phyloP scores from a whole-genome alignment of 1,140 invertebrate genomes.

The Trachymyrmex septentrionalis region DNA sequence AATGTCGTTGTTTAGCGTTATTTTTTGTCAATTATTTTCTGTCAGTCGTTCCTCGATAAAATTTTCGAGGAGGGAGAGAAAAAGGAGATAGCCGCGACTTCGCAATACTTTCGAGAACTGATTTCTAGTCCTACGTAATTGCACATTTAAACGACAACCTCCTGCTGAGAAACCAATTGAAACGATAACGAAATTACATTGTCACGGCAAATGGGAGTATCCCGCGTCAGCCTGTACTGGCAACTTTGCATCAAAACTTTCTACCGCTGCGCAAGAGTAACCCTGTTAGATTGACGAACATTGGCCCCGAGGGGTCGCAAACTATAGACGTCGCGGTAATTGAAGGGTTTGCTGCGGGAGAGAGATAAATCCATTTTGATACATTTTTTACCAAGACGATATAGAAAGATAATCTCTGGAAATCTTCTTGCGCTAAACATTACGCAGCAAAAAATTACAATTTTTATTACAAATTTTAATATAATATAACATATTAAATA shows the following conservation, averaged over 20 bases:
- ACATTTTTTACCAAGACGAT: constrained; percentile 18
- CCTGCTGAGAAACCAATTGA: constrained; percentile 55
- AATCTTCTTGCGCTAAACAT: neutral
- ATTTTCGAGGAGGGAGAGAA: neutral
- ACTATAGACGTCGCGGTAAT: constrained; percentile 54
- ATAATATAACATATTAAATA: neutral
- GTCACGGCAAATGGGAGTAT: constrained; percentile 63
- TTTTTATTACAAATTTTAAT: neutral
- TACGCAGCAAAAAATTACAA: too few relatives aligned
- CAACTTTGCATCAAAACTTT: constrained; percentile 63
- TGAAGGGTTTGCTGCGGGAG: constrained; percentile 41
- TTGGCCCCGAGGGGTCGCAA: constrained; percentile 55
- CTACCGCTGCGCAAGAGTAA: constrained; percentile 52
- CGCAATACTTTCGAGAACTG: constrained; percentile 37
- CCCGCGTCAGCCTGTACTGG: constrained; percentile 61
- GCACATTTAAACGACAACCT: constrained; percentile 59
- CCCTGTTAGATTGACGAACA: constrained; percentile 62
- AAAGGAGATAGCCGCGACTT: neutral
- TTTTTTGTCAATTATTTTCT: too few relatives aligned
- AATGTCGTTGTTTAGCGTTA: neutral
- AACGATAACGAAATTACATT: constrained; percentile 67
- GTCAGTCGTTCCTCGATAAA: neutral
- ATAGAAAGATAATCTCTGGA: neutral
- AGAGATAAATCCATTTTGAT: constrained; percentile 50
- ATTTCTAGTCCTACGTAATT: constrained; percentile 58